These are phyloP conservation scores for Cochlearius cochlearius DNA, from an alignment of 2,113 vertebrate genomes.

Conservation along the genomic window DNA sequence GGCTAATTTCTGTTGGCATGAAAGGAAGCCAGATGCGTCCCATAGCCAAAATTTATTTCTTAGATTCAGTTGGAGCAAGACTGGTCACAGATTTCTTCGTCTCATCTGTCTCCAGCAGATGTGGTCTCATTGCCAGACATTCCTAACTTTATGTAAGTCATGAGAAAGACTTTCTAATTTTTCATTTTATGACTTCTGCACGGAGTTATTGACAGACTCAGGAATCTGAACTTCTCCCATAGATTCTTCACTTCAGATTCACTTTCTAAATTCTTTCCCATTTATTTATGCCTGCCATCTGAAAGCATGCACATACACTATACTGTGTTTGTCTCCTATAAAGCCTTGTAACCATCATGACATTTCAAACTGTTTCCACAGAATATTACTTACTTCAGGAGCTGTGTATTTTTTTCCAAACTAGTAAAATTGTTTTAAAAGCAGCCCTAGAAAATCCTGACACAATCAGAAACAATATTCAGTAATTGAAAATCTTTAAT, in stretches of 20 bases:
- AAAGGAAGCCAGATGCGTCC: neutral
- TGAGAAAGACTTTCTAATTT: constrained; percentile 38
- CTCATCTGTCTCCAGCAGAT: constrained; percentile 60
- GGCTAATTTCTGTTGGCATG: neutral
- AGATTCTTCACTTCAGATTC: neutral
- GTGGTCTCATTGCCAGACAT: constrained; percentile 20
- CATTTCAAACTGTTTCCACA: neutral
- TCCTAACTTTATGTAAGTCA: constrained; percentile 37
- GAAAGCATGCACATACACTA: neutral
- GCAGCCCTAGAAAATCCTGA: neutral
- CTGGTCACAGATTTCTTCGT: constrained; percentile 40
- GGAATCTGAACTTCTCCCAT: neutral
- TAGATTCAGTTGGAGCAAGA: neutral
- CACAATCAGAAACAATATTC: constrained; percentile 5
- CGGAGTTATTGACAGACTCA: neutral
- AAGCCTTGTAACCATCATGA: neutral
- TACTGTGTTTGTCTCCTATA: neutral
- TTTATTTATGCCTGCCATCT: neutral
- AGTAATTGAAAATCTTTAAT: neutral
- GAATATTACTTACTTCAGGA: neutral
- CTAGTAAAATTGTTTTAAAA: constrained; percentile 3
- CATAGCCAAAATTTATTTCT: neutral
- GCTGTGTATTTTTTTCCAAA: neutral
- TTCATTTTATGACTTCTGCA: neutral
- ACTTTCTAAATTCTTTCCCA: neutral